Evolutionary conservation across 35 echinoderm and acorn worm species (phyloP).

Genomic region (Lytechinus variegatus): DNA sequence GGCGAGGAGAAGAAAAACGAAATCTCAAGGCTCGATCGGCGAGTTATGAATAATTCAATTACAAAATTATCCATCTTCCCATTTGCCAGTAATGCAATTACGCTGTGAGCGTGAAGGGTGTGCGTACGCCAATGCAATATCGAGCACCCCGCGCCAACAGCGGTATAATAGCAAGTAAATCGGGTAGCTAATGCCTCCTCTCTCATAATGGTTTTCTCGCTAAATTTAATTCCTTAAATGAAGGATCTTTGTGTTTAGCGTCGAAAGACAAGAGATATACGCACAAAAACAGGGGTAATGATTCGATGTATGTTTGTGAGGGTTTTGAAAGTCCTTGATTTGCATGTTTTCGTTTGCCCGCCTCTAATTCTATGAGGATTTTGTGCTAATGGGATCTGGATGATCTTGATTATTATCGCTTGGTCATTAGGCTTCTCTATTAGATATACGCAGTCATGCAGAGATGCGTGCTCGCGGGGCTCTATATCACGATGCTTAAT

Average conservation of each 20-base stretch:
- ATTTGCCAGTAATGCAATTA: constrained; percentile 54
- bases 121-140: constrained; percentile 18
- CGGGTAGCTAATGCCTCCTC: constrained; percentile 15
- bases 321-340: not conserved
- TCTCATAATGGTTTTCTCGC: constrained; percentile 53
- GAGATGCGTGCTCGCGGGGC: not conserved
- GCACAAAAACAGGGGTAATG: not conserved
- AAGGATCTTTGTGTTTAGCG: constrained; percentile 45
- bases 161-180: constrained; percentile 30
- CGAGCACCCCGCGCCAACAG: constrained; percentile 3
- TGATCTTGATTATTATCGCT: not conserved
- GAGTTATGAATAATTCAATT: constrained; percentile 57
- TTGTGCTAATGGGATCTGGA: constrained; percentile 6
- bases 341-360: not conserved
- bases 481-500: not conserved
- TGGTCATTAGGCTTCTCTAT: not conserved
- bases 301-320: not conserved
- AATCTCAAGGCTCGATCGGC: constrained; percentile 51
- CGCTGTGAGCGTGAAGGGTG: not conserved
- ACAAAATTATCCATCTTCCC: constrained; percentile 56
- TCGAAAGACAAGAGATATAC: constrained; percentile 31
- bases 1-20: constrained; percentile 46
- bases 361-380: constrained; percentile 9
- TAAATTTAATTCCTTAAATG: constrained; percentile 51
- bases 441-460: not conserved